Conservation (phyloP, 64 coral and sea anemone species). For the Actinia equina region DNA sequence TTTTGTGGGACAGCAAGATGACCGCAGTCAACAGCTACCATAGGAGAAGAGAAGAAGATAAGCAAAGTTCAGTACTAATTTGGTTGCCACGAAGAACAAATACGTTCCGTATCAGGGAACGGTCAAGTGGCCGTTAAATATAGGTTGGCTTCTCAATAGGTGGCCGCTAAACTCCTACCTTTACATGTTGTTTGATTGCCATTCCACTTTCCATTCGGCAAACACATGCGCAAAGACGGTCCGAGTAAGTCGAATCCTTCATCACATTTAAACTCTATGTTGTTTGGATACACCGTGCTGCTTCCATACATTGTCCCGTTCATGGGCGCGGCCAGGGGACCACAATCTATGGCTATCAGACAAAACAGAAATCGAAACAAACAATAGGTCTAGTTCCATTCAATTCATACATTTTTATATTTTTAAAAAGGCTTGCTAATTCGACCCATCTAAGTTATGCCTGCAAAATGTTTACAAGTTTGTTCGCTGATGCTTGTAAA, state of each 20-base stretch:
- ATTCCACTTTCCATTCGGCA: constrained; percentile 42
- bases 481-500: neutral
- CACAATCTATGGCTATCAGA: constrained; percentile 47
- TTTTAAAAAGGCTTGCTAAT: too few relatives aligned
- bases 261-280: constrained; percentile 18
- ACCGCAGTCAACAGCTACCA: too few relatives aligned
- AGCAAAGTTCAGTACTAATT: too few relatives aligned
- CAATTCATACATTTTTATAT: neutral
- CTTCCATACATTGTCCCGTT: constrained; percentile 30
- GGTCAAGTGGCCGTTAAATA: too few relatives aligned
- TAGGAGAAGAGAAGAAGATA: too few relatives aligned
- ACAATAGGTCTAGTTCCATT: neutral
- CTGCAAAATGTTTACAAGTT: neutral
- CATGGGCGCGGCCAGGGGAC: neutral
- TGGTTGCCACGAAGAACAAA: neutral
- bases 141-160: too few relatives aligned
- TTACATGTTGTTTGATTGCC: constrained; percentile 31
- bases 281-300: constrained; percentile 27
- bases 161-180: neutral
- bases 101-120: neutral
- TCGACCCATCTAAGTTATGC: too few relatives aligned
- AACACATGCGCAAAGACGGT: constrained; percentile 3
- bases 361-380: neutral
- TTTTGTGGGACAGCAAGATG: constrained; percentile 22
- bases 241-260: constrained; percentile 35